Evolutionary conservation across 2,113 vertebrate genomes (phyloP).

Genomic region (Ardeotis arabs): DNA sequence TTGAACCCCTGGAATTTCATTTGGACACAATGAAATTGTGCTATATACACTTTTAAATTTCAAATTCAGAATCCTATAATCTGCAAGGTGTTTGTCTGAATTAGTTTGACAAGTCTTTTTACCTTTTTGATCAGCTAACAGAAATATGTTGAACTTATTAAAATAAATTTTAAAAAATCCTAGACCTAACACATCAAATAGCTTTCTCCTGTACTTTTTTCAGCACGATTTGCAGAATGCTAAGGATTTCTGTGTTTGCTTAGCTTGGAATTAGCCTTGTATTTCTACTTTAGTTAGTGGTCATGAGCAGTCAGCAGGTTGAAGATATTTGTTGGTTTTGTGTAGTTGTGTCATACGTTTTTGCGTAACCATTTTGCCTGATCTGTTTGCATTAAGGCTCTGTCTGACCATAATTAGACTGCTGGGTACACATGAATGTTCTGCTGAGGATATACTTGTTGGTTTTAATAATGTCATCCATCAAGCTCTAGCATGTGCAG

Average conservation of each 20-base stretch:
- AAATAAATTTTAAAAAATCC: not conserved
- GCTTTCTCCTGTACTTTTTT: not conserved
- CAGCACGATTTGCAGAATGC: not conserved
- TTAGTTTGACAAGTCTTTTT: not conserved
- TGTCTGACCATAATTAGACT: not conserved
- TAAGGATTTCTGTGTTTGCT: slow-evolving; percentile 22
- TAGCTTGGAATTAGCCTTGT: not conserved
- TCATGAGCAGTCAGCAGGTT: not conserved
- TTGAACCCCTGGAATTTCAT: not conserved
- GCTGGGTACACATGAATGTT: slow-evolving; percentile 2
- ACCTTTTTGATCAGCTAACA: not conserved
- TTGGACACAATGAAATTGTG: not conserved
- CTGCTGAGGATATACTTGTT: not conserved
- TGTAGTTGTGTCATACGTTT: not conserved
- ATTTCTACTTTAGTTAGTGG: not conserved
- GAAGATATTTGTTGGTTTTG: slow-evolving; percentile 2
- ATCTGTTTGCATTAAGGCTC: slow-evolving; percentile 15
- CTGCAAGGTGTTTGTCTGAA: not conserved
- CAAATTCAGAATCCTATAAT: not conserved
- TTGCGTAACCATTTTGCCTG: not conserved
- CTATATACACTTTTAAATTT: not conserved
- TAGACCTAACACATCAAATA: not conserved
- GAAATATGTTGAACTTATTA: not conserved
- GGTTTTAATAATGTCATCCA: not conserved
- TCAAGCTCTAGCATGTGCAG: not conserved